Evolutionary conservation across 1,140 invertebrate genomes (phyloP).

Genomic region (Hydropsyche tenuis): DNA sequence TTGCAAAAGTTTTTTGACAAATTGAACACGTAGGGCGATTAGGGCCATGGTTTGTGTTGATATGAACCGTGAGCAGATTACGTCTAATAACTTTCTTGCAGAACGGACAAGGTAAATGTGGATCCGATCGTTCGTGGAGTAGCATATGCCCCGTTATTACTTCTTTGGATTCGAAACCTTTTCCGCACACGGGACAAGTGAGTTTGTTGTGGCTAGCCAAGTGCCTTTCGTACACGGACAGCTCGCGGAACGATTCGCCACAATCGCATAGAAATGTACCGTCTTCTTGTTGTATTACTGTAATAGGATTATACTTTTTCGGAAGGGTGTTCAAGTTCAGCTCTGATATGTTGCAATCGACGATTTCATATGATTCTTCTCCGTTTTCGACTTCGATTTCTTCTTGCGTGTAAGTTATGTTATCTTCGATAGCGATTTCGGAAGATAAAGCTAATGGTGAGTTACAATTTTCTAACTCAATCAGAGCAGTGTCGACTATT

Average conservation of each 20-base stretch:
- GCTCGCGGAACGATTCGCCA: constrained; percentile 58
- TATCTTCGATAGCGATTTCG: constrained; percentile 36
- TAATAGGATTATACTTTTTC: constrained; percentile 56
- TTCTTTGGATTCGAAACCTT: constrained; percentile 68
- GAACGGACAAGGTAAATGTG: constrained; percentile 60
- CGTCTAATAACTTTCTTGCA: constrained; percentile 59
- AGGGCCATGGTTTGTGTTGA: constrained; percentile 61
- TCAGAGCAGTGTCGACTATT: not conserved
- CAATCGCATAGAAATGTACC: constrained; percentile 60
- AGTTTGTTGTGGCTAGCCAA: constrained; percentile 59
- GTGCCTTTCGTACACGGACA: constrained; percentile 58
- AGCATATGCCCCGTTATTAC: constrained; percentile 73
- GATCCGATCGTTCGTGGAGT: constrained; percentile 58
- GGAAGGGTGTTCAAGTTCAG: constrained; percentile 54
- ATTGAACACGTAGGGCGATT: constrained; percentile 62
- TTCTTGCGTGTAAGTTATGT: constrained; percentile 53
- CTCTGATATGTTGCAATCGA: constrained; percentile 59
- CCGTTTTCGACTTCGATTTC: constrained; percentile 54
- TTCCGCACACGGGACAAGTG: constrained; percentile 61
- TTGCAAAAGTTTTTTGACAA: constrained; percentile 66
- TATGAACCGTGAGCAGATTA: constrained; percentile 61
- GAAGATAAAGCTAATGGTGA: not conserved
- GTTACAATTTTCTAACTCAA: constrained; percentile 20
- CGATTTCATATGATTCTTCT: constrained; percentile 57
- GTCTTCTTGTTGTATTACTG: constrained; percentile 58